Conservation (phyloP, 2,888 invertebrate genomes). For the Synanthedon tipuliformis region DNA sequence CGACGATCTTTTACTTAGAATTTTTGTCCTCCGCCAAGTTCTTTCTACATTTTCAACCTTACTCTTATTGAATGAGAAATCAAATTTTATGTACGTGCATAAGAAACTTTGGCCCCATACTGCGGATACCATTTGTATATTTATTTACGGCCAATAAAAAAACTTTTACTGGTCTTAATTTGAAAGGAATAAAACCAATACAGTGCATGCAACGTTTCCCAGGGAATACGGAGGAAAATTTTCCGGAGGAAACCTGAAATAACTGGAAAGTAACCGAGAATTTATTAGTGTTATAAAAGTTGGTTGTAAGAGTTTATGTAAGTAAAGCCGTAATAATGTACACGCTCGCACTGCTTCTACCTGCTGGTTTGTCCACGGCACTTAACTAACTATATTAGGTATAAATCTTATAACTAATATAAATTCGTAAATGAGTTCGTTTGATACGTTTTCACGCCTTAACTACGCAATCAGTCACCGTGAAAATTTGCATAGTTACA, state of each 20-base stretch:
- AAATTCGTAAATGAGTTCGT: too few relatives aligned
- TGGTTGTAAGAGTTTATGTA: constrained; percentile 33
- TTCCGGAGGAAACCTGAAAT: constrained; percentile 26
- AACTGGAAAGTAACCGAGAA: constrained; percentile 30
- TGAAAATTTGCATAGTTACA: too few relatives aligned
- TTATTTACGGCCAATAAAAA: constrained; percentile 35
- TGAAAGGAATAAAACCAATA: constrained; percentile 28
- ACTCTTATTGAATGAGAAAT: too few relatives aligned
- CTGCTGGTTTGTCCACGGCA: background rate
- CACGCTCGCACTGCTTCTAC: constrained; percentile 17
- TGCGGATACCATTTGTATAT: constrained; percentile 9
- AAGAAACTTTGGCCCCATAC: too few relatives aligned
- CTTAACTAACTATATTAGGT: too few relatives aligned
- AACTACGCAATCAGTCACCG: too few relatives aligned
- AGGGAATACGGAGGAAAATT: constrained; percentile 19
- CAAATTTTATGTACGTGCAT: too few relatives aligned
- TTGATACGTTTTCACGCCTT: too few relatives aligned
- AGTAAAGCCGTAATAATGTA: constrained; percentile 42
- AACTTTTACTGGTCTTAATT: constrained; percentile 39
- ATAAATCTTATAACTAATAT: too few relatives aligned
- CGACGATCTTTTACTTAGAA: too few relatives aligned
- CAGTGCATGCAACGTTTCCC: constrained; percentile 18
- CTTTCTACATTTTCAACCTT: too few relatives aligned
- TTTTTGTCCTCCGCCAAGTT: too few relatives aligned
- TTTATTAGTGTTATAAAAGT: constrained; percentile 52